Conservation (phyloP, 2,113 vertebrate species). For the Mystacornis crossleyi region DNA sequence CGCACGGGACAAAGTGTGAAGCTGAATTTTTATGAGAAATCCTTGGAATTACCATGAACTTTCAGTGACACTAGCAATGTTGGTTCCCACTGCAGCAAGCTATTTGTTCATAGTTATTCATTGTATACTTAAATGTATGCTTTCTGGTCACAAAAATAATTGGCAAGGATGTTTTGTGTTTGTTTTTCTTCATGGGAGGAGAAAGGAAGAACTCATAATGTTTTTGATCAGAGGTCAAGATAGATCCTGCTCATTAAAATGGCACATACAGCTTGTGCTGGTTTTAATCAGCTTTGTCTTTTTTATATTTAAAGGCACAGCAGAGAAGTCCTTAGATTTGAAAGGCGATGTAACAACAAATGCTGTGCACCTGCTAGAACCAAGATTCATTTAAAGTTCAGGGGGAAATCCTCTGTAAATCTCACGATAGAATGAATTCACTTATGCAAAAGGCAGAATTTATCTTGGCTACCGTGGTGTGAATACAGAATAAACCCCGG, state of each 20-base stretch:
- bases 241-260: background rate
- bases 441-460: background rate
- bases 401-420: background rate
- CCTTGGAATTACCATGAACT: constrained; percentile 56
- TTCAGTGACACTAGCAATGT: constrained; percentile 35
- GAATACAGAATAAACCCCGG: background rate
- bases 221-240: constrained; percentile 5
- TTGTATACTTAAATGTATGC: background rate
- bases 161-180: background rate
- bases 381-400: background rate
- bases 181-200: constrained; percentile 38
- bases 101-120: constrained; percentile 23
- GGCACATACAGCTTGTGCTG: background rate
- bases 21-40: constrained; percentile 59
- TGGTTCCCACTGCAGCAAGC: constrained; percentile 26
- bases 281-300: constrained; percentile 26
- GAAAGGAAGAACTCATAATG: constrained; percentile 11
- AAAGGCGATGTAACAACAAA: background rate
- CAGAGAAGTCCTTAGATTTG: background rate
- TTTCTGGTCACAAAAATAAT: constrained; percentile 53
- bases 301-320: background rate
- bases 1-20: constrained; percentile 47
- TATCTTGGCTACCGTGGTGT: background rate
- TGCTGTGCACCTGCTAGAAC: background rate
- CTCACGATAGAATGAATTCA: background rate